Conservation (phyloP, 1,140 invertebrate genomes). For the Trypoxylus dichotomus region DNA sequence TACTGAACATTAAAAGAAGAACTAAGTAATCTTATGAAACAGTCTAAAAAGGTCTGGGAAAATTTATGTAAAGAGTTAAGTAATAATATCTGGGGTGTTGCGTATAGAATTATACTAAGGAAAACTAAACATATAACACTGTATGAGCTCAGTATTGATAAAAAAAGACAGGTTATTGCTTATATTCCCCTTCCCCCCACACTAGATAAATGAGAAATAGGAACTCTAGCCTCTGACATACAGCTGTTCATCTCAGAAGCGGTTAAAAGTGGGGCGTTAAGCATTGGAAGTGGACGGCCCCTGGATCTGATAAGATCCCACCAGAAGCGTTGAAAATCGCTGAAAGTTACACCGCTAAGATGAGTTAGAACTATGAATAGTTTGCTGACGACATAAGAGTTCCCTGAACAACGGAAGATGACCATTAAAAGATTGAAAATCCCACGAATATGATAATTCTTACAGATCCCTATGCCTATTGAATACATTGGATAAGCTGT, state of each 20-base stretch:
- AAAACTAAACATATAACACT: background rate
- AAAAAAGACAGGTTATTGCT: background rate
- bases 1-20: background rate
- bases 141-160: background rate
- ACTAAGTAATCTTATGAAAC: background rate
- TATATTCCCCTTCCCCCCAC: background rate
- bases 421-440: constrained; percentile 13
- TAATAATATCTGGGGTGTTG: background rate
- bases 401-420: constrained; percentile 31
- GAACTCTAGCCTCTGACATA: background rate
- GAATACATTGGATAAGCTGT: background rate
- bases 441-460: constrained; percentile 8
- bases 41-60: background rate
- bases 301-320: constrained; percentile 35
- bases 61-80: background rate
- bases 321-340: constrained; percentile 32
- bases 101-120: background rate
- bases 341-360: background rate
- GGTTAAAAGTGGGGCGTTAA: background rate
- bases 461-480: background rate
- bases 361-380: constrained; percentile 28
- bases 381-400: background rate
- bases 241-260: background rate
- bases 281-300: constrained; percentile 34
- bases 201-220: background rate